These are phyloP conservation scores for Drosophila villosipedis DNA, from an alignment of 2,888 invertebrate species.

Conservation along the genomic window DNA sequence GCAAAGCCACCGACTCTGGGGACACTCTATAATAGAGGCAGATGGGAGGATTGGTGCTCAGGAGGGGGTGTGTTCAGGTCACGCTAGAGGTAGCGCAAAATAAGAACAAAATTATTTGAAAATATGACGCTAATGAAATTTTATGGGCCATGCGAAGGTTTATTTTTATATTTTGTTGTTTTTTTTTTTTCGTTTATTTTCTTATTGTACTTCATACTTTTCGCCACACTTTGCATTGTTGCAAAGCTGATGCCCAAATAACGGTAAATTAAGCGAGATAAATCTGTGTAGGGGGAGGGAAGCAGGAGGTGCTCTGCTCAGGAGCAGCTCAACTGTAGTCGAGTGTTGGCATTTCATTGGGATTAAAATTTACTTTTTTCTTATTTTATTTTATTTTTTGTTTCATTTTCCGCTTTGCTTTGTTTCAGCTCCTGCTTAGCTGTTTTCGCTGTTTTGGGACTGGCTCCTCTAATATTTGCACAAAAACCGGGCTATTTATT, in stretches of 20 bases:
- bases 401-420: slow-evolving; percentile 11
- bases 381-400: slow-evolving; percentile 25
- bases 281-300: slow-evolving; percentile 66
- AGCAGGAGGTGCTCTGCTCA: background rate
- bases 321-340: slow-evolving; percentile 39
- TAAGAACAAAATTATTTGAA: slow-evolving; percentile 77
- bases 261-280: slow-evolving; percentile 80
- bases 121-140: slow-evolving; percentile 82
- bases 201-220: slow-evolving; percentile 13
- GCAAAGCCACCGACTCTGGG: slow-evolving; percentile 44
- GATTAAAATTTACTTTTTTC: slow-evolving; percentile 71
- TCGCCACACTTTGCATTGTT: slow-evolving; percentile 57
- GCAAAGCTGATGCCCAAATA: slow-evolving; percentile 81
- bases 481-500: slow-evolving; percentile 66
- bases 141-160: slow-evolving; percentile 82
- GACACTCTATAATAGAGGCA: slow-evolving; percentile 60
- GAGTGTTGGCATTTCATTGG: slow-evolving; percentile 64
- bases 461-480: slow-evolving; percentile 54
- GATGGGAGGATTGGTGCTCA: slow-evolving; percentile 26
- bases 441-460: slow-evolving; percentile 26
- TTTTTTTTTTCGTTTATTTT: slow-evolving; percentile 64
- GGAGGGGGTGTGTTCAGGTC: slow-evolving; percentile 39
- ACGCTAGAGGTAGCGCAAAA: slow-evolving; percentile 52
- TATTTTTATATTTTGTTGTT: slow-evolving; percentile 73
- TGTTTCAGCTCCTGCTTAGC: slow-evolving; percentile 15